Evolutionary conservation across 92 coral and sea anemone genomes (phyloP).

Genomic region (Virgularia gustaviana): DNA sequence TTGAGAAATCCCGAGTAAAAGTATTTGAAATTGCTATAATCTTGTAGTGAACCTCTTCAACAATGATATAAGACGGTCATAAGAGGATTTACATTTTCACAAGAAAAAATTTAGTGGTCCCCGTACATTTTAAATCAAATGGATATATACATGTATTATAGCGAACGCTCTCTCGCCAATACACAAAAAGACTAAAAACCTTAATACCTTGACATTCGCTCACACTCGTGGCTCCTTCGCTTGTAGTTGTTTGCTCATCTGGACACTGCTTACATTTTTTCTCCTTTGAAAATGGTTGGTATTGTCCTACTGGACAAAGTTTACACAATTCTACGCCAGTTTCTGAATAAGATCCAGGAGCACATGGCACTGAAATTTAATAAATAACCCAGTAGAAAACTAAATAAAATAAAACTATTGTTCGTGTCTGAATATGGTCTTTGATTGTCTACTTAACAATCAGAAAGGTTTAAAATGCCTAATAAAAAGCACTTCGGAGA

Average conservation of each 20-base stretch:
- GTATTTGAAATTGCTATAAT: background rate
- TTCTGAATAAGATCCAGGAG: conserved; percentile 76
- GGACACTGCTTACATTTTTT: conserved; percentile 63
- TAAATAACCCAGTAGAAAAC: background rate
- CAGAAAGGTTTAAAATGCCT: no score
- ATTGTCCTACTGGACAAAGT: conserved; percentile 72
- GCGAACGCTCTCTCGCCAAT: no score
- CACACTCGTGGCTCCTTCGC: conserved; percentile 64
- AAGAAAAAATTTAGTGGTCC: background rate
- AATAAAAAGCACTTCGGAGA: no score
- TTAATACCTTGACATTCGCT: conserved; percentile 74
- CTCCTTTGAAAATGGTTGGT: conserved; percentile 60
- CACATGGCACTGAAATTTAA: conserved; percentile 74
- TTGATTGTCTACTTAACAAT: no score
- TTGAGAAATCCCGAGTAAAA: background rate
- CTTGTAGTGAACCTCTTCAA: no score
- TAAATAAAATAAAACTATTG: background rate
- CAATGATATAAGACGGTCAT: no score
- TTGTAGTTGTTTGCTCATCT: conserved; percentile 64
- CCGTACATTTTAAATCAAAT: no score
- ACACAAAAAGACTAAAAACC: no score
- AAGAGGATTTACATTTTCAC: no score
- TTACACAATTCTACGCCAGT: conserved; percentile 95
- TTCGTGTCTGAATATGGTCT: no score
- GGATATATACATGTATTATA: no score